Evolutionary conservation across 2,888 invertebrate genomes (phyloP).

Genomic region (Theretra japonica): DNA sequence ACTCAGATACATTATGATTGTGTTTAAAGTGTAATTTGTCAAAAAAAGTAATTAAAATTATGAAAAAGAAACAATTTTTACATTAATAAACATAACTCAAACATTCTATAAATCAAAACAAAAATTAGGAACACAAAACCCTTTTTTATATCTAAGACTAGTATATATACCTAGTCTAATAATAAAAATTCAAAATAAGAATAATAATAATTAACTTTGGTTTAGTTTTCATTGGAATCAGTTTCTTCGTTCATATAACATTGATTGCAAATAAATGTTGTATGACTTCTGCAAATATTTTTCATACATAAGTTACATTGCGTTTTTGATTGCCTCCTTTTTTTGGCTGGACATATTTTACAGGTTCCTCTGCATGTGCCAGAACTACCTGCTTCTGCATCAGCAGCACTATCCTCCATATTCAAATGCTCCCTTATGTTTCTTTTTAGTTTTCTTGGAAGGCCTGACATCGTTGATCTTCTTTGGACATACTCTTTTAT

Average conservation of each 20-base stretch:
- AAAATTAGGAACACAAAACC: too few species aligned
- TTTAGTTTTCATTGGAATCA: too few species aligned
- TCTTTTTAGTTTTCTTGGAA: constrained; percentile 37
- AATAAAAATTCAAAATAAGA: too few species aligned
- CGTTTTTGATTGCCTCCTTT: constrained; percentile 39
- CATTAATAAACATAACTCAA: too few species aligned
- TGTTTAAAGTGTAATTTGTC: not conserved
- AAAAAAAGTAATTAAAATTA: too few species aligned
- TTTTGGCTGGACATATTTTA: constrained; percentile 39
- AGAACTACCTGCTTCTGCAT: constrained; percentile 35
- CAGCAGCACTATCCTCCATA: constrained; percentile 33
- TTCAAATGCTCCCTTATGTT: constrained; percentile 37
- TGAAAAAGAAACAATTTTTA: too few species aligned
- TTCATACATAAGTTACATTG: constrained; percentile 35
- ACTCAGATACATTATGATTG: not conserved
- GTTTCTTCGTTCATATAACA: too few species aligned
- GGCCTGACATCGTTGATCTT: constrained; percentile 37
- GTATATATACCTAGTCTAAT: too few species aligned
- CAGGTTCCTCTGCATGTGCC: constrained; percentile 38
- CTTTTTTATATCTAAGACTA: too few species aligned
- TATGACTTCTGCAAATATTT: constrained; percentile 39
- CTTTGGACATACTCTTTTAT: constrained; percentile 40
- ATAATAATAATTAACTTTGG: too few species aligned
- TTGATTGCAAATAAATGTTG: constrained; percentile 31
- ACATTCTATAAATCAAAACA: too few species aligned